phyloP scores from a whole-genome alignment of 2,113 vertebrate genomes.

The Callaeas wilsoni region DNA sequence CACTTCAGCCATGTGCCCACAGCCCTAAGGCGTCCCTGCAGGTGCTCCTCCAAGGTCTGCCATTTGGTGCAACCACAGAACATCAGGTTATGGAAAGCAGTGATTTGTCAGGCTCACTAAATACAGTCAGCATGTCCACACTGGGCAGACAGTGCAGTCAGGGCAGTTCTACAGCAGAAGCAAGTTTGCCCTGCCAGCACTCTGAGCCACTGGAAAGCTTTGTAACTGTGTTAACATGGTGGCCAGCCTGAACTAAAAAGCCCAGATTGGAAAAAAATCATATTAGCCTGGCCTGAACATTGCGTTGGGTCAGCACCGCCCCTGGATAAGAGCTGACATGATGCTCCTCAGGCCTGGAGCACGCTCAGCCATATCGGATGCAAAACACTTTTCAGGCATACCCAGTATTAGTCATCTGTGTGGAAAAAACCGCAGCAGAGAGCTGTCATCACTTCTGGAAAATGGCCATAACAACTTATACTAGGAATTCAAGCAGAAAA shows the following conservation, averaged over 20 bases:
- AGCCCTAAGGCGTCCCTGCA: neutral
- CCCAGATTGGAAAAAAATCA: neutral
- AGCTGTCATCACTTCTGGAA: neutral
- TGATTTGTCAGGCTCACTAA: neutral
- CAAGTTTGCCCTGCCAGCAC: neutral
- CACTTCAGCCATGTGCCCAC: neutral
- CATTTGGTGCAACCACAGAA: neutral
- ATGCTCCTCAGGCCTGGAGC: neutral
- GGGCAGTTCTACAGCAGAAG: neutral
- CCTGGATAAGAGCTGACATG: neutral
- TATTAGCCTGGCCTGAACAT: neutral
- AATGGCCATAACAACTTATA: neutral
- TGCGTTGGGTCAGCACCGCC: neutral
- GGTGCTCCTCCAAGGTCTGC: neutral
- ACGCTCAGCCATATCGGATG: rapidly evolving
- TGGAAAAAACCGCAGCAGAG: neutral
- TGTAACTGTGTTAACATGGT: neutral
- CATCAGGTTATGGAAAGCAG: neutral
- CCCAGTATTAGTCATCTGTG: neutral
- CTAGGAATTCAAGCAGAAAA: neutral
- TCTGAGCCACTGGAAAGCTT: neutral
- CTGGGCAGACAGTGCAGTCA: no score
- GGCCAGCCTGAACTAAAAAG: neutral
- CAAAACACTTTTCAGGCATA: neutral
- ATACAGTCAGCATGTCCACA: rapidly evolving